Conservation (phyloP, 2,113 vertebrate genomes). For the Xenopus laevis region DNA sequence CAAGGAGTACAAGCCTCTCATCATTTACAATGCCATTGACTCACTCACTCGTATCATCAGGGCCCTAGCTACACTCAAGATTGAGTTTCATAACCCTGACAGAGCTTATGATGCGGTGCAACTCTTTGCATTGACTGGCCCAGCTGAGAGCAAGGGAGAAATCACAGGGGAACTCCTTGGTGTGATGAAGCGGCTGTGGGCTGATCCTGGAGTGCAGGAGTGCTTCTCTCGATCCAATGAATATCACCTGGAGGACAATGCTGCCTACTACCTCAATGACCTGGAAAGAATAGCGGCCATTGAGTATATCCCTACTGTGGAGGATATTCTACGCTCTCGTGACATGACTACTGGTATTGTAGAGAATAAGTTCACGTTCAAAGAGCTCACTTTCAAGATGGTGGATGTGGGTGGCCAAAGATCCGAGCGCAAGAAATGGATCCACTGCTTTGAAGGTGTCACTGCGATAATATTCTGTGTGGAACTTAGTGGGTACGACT, state of each 20-base stretch:
- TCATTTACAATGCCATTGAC: slow-evolving; percentile 97
- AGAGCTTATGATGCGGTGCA: slow-evolving; percentile 95
- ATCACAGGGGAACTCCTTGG: slow-evolving; percentile 90
- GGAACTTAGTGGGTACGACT: slow-evolving; percentile 96
- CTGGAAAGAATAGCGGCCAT: slow-evolving; percentile 89
- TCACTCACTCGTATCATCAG: slow-evolving; percentile 96
- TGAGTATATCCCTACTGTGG: slow-evolving; percentile 94
- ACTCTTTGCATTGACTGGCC: slow-evolving; percentile 93
- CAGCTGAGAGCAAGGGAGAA: slow-evolving; percentile 95
- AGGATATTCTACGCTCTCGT: slow-evolving; percentile 95
- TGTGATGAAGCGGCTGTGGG: slow-evolving; percentile 95
- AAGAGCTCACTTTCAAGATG: slow-evolving; percentile 99
- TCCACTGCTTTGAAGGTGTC: slow-evolving; percentile 98
- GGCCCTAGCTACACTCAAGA: slow-evolving; percentile 89
- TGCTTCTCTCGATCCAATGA: slow-evolving; percentile 96
- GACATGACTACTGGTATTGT: slow-evolving; percentile 99
- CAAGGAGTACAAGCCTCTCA: slow-evolving; percentile 96
- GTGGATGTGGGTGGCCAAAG: slow-evolving; percentile 96
- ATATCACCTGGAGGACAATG: slow-evolving; percentile 98
- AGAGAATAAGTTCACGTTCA: slow-evolving; percentile 99
- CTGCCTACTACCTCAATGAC: slow-evolving; percentile 95
- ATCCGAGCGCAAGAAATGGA: slow-evolving; percentile 98
- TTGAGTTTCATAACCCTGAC: slow-evolving; percentile 95
- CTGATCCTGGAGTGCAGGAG: slow-evolving; percentile 89
- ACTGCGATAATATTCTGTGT: slow-evolving; percentile 99